A percentile compares a stretch with the other conserved stretches of the same genome.
These are phyloP conservation scores for Burhinus bistriatus DNA, from an alignment of 2,113 vertebrate species.

Conservation along the genomic window DNA sequence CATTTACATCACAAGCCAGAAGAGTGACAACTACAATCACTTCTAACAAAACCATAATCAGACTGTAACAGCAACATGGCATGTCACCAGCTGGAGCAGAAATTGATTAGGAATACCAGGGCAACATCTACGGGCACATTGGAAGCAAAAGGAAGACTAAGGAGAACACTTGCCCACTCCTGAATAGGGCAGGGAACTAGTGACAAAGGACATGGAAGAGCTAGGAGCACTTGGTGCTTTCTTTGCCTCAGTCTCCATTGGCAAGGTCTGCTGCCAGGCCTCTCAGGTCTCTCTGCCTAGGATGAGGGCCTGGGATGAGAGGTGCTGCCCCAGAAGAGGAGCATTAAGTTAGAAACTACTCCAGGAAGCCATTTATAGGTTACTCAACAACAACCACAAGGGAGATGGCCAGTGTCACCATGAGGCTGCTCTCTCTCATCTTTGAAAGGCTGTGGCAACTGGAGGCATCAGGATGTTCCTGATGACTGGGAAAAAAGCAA, in stretches of 20 bases:
- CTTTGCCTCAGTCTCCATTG: background rate
- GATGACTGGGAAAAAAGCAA: background rate
- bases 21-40: background rate
- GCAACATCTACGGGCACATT: fast-evolving
- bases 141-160: background rate
- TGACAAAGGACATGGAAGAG: background rate
- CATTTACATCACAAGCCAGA: background rate
- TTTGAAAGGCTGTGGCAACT: background rate
- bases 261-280: background rate
- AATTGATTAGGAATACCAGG: background rate
- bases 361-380: background rate
- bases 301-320: background rate
- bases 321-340: background rate
- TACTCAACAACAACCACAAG: background rate
- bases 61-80: background rate
- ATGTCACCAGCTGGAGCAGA: background rate
- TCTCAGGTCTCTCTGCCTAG: background rate
- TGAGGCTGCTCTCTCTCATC: background rate
- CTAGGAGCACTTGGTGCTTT: background rate
- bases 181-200: background rate
- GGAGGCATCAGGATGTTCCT: background rate
- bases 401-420: fast-evolving
- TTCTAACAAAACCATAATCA: background rate
- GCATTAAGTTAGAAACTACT: background rate
- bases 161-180: background rate